Evolutionary conservation across 2,888 invertebrate genomes (phyloP).

Genomic region (Stenotaenia linearis): DNA sequence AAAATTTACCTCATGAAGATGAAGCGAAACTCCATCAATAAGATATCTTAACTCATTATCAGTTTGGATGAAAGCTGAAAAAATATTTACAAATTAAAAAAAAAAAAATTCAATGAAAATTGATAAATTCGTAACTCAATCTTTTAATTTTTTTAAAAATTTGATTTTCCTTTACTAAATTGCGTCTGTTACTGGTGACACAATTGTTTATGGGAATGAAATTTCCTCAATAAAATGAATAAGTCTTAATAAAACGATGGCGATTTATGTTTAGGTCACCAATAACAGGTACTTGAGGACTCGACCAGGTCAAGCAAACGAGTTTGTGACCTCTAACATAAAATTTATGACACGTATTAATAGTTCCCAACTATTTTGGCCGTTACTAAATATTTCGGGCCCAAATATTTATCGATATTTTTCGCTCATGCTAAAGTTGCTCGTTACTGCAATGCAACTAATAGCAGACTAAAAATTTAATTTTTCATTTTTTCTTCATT

Average conservation of each 20-base stretch:
- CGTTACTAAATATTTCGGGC: background rate
- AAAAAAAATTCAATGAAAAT: background rate
- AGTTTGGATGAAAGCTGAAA: conserved; percentile 65
- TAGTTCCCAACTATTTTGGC: background rate
- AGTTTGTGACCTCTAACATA: background rate
- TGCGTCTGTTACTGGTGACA: no score
- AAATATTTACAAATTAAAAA: conserved; percentile 14
- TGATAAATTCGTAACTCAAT: background rate
- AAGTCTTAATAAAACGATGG: background rate
- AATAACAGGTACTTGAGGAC: background rate
- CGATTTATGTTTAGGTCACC: background rate
- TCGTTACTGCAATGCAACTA: background rate
- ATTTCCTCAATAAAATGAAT: background rate
- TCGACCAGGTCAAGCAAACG: background rate
- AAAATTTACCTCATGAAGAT: conserved; percentile 46
- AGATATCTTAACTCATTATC: conserved; percentile 64
- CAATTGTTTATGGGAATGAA: background rate
- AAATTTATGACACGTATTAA: background rate
- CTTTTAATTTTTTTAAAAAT: background rate
- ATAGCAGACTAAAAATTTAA: conserved; percentile 7
- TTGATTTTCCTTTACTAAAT: background rate
- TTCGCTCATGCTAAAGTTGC: background rate
- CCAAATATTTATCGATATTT: background rate
- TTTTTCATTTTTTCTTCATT: background rate
- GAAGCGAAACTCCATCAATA: conserved; percentile 55